Conservation (phyloP, 2,797 vertebrate genomes). For the Acomys russatus region DNA sequence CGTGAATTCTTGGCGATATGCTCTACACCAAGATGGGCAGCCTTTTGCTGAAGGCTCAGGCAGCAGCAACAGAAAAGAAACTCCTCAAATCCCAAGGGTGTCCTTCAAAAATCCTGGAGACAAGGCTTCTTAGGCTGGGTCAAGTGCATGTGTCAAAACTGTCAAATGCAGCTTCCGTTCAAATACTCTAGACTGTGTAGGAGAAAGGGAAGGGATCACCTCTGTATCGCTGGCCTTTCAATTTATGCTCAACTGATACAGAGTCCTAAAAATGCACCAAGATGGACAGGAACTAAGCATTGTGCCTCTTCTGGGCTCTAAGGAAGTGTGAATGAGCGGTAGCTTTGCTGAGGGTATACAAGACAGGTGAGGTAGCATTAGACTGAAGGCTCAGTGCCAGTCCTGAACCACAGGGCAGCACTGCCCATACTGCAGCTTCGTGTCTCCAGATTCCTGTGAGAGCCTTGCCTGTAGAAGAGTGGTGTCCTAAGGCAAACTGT, state of each 20-base stretch:
- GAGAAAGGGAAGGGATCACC: not conserved
- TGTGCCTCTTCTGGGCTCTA: not conserved
- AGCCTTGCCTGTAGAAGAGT: not conserved
- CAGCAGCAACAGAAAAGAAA: slow-evolving; percentile 12
- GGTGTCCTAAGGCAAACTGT: not conserved
- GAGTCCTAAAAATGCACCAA: not conserved
- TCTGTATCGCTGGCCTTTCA: accelerated
- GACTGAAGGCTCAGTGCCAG: not conserved
- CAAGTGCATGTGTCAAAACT: slow-evolving; percentile 6
- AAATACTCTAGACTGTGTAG: not conserved
- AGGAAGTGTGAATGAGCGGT: slow-evolving; percentile 12
- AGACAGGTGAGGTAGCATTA: not conserved
- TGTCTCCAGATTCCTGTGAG: too few relatives aligned
- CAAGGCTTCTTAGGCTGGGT: not conserved
- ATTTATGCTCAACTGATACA: not conserved
- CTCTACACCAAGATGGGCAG: not conserved
- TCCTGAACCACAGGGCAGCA: not conserved
- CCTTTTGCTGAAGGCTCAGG: not conserved
- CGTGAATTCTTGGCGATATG: not conserved
- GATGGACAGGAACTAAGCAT: not conserved
- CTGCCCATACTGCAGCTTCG: not conserved
- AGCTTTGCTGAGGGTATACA: not conserved
- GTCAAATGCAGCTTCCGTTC: slow-evolving; percentile 48
- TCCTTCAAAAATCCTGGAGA: slow-evolving; percentile 34
- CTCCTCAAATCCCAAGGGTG: not conserved